Evolutionary conservation across 2,888 invertebrate genomes (phyloP).

Genomic region (Agrypnus murinus): DNA sequence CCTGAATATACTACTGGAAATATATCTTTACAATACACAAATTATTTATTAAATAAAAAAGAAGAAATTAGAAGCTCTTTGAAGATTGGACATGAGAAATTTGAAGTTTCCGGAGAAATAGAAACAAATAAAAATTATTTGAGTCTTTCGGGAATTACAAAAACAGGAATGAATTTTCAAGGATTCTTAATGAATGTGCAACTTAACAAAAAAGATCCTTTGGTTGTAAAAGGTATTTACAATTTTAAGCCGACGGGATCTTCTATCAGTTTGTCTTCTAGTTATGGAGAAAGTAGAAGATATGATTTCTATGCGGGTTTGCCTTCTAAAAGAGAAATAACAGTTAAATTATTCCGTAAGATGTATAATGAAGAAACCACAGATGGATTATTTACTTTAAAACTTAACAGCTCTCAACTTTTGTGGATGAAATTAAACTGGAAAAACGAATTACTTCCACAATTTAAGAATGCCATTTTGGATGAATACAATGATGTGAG

Average conservation of each 20-base stretch:
- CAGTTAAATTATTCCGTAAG: slow-evolving; percentile 52
- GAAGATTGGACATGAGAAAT: slow-evolving; percentile 53
- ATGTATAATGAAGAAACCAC: slow-evolving; percentile 52
- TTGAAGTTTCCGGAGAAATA: slow-evolving; percentile 53
- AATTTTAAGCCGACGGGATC: slow-evolving; percentile 54
- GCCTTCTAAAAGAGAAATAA: slow-evolving; percentile 56
- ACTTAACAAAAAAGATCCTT: slow-evolving; percentile 57
- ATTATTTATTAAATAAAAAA: slow-evolving; percentile 48
- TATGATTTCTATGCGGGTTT: slow-evolving; percentile 56
- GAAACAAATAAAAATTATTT: slow-evolving; percentile 53
- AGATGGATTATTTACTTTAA: slow-evolving; percentile 54
- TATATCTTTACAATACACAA: slow-evolving; percentile 51
- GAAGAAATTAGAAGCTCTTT: slow-evolving; percentile 55
- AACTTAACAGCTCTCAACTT: slow-evolving; percentile 57
- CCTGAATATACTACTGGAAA: slow-evolving; percentile 52
- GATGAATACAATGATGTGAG: slow-evolving; percentile 57
- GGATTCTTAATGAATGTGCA: slow-evolving; percentile 49
- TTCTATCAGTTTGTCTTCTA: slow-evolving; percentile 52
- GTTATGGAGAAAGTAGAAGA: slow-evolving; percentile 53
- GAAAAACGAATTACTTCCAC: slow-evolving; percentile 48
- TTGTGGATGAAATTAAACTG: slow-evolving; percentile 56
- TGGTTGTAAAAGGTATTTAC: slow-evolving; percentile 53
- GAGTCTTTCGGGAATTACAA: slow-evolving; percentile 49
- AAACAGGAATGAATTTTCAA: slow-evolving; percentile 46
- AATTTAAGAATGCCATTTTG: slow-evolving; percentile 54